Conservation (phyloP, 1,140 invertebrate genomes). For the Bombus sibiricus region DNA sequence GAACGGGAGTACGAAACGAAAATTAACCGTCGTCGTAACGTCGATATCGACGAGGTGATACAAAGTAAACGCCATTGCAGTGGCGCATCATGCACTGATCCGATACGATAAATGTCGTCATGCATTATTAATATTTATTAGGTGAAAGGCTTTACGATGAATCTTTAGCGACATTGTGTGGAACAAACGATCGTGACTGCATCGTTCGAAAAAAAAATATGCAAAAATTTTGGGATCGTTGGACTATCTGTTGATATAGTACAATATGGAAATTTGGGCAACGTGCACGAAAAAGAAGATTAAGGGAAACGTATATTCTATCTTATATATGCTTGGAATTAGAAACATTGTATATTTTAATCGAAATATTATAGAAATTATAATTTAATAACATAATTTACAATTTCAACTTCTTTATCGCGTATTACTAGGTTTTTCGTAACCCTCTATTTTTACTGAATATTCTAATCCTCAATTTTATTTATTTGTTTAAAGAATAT, state of each 20-base stretch:
- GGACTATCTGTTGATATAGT: not conserved
- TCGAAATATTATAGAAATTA: too few relatives aligned
- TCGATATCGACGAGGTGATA: not conserved
- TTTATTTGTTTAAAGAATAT: too few relatives aligned
- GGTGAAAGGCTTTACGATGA: not conserved
- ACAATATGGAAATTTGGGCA: not conserved
- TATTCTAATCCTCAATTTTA: too few relatives aligned
- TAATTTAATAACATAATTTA: too few relatives aligned
- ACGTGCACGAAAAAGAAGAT: not conserved
- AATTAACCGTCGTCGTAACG: constrained; percentile 15
- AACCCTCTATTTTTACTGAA: too few relatives aligned
- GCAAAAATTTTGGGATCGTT: not conserved
- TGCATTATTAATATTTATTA: constrained; percentile 21
- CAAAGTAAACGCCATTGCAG: constrained; percentile 1
- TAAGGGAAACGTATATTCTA: not conserved
- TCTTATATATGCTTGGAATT: not conserved
- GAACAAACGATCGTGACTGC: not conserved
- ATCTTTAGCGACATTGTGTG: not conserved
- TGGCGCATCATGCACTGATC: constrained; percentile 3
- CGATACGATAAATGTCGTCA: constrained; percentile 27
- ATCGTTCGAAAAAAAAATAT: not conserved
- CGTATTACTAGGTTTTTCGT: too few relatives aligned
- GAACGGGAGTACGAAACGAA: not conserved
- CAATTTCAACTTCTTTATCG: too few relatives aligned
- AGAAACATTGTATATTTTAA: not conserved